Percentiles rank a stretch among this genome's conserved stretches.
Evolutionary conservation across 2,888 invertebrate species (phyloP).

Genomic region (Neuroscelio doddi): DNA sequence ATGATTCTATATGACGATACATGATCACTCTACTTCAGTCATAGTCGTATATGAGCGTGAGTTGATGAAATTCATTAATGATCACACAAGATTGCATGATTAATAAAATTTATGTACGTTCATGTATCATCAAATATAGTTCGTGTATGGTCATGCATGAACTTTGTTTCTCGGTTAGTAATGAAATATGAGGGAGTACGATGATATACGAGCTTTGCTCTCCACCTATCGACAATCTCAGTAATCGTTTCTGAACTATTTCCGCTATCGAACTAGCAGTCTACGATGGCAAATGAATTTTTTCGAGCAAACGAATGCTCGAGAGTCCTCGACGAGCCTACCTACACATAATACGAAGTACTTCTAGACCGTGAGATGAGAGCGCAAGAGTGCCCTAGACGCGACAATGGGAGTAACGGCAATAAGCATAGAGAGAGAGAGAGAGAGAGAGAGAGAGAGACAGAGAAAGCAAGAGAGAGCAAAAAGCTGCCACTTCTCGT

Average conservation of each 20-base stretch:
- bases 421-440: constrained; percentile 30
- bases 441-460: constrained; percentile 31
- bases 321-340: constrained; percentile 58
- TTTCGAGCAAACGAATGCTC: constrained; percentile 64
- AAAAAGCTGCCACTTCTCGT: constrained; percentile 36
- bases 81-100: no score
- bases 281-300: constrained; percentile 64
- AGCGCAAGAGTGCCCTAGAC: constrained; percentile 58
- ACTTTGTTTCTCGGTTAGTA: no score
- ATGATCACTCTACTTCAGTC: no score
- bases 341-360: constrained; percentile 61
- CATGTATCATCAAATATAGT: no score
- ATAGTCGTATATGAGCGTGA: no score
- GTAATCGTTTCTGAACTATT: constrained; percentile 34
- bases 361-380: constrained; percentile 55
- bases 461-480: constrained; percentile 19
- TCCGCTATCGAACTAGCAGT: constrained; percentile 42
- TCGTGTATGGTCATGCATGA: no score
- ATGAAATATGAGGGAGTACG: no score
- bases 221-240: constrained; percentile 26
- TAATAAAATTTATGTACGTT: no score
- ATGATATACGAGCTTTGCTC: not conserved
- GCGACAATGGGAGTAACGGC: constrained; percentile 58
- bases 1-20: no score
- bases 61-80: no score